Evolutionary conservation across 2,113 vertebrate species (phyloP).

Genomic region (Tinamus guttatus): DNA sequence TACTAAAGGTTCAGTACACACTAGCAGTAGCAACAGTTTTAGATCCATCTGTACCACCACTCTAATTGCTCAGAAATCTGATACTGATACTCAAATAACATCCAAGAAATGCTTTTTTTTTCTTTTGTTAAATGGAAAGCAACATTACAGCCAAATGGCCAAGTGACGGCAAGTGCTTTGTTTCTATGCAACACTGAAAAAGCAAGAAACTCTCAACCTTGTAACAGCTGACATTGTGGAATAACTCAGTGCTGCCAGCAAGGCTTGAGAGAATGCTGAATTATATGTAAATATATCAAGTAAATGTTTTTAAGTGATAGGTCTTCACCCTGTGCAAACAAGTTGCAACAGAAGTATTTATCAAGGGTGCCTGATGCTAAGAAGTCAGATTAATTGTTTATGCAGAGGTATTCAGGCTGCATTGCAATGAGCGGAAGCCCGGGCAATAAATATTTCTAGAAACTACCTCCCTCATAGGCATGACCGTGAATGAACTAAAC

Average conservation of each 20-base stretch:
- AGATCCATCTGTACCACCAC: background rate
- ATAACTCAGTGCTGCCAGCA: conserved; percentile 37
- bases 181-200: conserved; percentile 6
- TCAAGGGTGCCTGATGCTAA: conserved; percentile 37
- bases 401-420: conserved; percentile 51
- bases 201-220: conserved; percentile 52
- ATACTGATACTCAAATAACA: conserved; percentile 44
- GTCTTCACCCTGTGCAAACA: conserved; percentile 69
- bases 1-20: conserved; percentile 29
- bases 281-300: conserved; percentile 59
- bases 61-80: conserved; percentile 53
- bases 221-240: conserved; percentile 62
- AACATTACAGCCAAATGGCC: conserved; percentile 58
- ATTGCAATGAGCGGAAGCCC: conserved; percentile 28
- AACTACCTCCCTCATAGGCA: background rate
- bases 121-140: background rate
- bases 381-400: conserved; percentile 64
- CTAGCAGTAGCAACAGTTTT: conserved; percentile 35
- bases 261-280: conserved; percentile 62
- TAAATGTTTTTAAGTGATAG: conserved; percentile 68
- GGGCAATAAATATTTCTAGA: conserved; percentile 10
- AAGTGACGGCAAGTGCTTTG: conserved; percentile 42
- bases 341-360: conserved; percentile 49
- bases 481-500: background rate
- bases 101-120: conserved; percentile 44